These are phyloP conservation scores for Chaetogeoica ovagalla DNA, from an alignment of 2,888 invertebrate species.

Conservation along the genomic window DNA sequence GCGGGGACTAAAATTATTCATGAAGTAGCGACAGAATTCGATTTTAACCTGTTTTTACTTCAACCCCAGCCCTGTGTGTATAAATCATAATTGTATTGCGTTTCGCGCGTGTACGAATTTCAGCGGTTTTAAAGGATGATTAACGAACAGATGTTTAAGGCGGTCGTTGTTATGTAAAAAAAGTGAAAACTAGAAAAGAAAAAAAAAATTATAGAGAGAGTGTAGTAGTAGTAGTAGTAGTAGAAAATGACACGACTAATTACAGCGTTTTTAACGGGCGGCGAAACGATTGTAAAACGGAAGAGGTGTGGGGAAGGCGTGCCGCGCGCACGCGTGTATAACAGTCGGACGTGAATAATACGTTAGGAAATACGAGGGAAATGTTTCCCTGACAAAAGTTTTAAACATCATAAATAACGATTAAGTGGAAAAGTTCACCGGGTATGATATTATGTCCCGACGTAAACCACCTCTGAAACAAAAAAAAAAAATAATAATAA, in stretches of 20 bases:
- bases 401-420: conserved; percentile 43
- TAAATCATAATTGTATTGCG: no score
- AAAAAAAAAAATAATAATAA: conserved; percentile 8
- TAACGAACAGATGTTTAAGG: conserved; percentile 39
- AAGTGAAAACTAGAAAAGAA: conserved; percentile 4
- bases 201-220: background rate
- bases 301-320: no score
- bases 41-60: no score
- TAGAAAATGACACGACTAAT: conserved; percentile 25
- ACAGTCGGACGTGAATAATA: conserved; percentile 19
- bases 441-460: conserved; percentile 23
- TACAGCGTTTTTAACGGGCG: conserved; percentile 38
- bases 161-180: conserved; percentile 8
- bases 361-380: conserved; percentile 29
- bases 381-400: conserved; percentile 31
- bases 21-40: no score
- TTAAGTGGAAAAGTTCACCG: conserved; percentile 47
- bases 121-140: background rate
- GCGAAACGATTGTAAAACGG: conserved; percentile 32
- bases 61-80: no score
- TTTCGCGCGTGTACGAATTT: conserved; percentile 8
- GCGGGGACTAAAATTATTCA: no score
- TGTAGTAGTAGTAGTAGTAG: background rate
- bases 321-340: background rate
- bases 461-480: conserved; percentile 7